A percentile compares a stretch with the other conserved stretches of the same genome.
Conservation (phyloP, 1,140 invertebrate genomes). For the Temnothorax longispinosus region DNA sequence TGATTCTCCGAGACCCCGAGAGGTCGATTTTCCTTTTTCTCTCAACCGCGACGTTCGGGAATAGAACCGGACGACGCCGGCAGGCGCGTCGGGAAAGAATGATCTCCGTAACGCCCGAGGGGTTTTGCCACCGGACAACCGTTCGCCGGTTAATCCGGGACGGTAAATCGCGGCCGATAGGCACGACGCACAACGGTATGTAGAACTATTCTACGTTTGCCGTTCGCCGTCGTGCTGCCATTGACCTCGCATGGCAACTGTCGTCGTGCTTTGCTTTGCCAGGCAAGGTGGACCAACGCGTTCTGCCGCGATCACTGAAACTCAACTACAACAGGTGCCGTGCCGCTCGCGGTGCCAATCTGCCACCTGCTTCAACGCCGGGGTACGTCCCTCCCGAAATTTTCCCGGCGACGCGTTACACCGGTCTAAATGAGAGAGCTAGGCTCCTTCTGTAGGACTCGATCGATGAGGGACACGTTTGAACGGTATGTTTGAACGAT, state of each 20-base stretch:
- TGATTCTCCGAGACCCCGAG: background rate
- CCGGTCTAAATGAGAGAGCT: background rate
- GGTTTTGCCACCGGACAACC: background rate
- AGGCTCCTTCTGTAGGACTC: background rate
- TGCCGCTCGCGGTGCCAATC: background rate
- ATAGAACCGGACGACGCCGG: background rate
- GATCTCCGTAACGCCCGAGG: background rate
- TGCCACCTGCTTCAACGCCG: background rate
- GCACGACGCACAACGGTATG: background rate
- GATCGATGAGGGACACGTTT: background rate
- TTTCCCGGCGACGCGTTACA: background rate
- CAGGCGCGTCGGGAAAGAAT: background rate
- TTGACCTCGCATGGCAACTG: constrained; percentile 73
- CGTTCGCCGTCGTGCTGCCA: constrained; percentile 53
- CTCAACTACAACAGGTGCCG: background rate
- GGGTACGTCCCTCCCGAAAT: background rate
- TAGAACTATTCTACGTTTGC: background rate
- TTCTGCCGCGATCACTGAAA: background rate
- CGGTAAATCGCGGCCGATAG: constrained; percentile 36
- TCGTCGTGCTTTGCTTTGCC: constrained; percentile 28
- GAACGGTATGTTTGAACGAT: constrained; percentile 5
- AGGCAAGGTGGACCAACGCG: constrained; percentile 24
- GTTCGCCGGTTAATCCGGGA: constrained; percentile 30
- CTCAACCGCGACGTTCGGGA: background rate
- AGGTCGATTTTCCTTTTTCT: background rate